phyloP scores from a whole-genome alignment of 2,888 invertebrate species.

The Lasioglossum calceatum region DNA sequence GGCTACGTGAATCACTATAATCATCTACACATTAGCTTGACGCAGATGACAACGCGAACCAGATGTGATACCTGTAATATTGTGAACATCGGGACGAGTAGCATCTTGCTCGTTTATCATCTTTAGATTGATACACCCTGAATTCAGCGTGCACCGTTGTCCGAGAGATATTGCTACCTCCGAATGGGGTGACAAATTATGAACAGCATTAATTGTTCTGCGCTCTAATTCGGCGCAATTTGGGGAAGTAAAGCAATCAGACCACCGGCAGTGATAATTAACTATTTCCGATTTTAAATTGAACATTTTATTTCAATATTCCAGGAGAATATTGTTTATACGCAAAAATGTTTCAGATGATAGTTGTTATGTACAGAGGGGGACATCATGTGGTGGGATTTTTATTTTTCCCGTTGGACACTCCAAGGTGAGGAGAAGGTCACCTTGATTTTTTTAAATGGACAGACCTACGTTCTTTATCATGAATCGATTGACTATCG shows the following conservation, averaged over 20 bases:
- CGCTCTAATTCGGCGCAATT: constrained; percentile 23
- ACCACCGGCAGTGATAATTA: background rate
- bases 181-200: constrained; percentile 37
- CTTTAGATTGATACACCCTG: constrained; percentile 49
- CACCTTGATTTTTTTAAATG: no score
- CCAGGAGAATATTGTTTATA: background rate
- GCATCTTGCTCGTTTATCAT: constrained; percentile 55
- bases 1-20: constrained; percentile 6
- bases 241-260: background rate
- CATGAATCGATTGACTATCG: no score
- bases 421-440: no score
- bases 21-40: constrained; percentile 7
- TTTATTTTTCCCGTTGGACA: no score
- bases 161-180: constrained; percentile 27
- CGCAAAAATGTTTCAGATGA: no score
- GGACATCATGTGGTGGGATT: no score
- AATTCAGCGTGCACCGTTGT: constrained; percentile 17
- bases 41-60: constrained; percentile 7
- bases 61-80: constrained; percentile 29
- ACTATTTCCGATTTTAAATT: background rate
- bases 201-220: constrained; percentile 32
- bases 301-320: background rate
- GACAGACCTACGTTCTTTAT: no score
- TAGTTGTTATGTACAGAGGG: no score
- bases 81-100: constrained; percentile 29